Evolutionary conservation across 2,888 invertebrate species (phyloP).

Genomic region (Andrena bucephala): DNA sequence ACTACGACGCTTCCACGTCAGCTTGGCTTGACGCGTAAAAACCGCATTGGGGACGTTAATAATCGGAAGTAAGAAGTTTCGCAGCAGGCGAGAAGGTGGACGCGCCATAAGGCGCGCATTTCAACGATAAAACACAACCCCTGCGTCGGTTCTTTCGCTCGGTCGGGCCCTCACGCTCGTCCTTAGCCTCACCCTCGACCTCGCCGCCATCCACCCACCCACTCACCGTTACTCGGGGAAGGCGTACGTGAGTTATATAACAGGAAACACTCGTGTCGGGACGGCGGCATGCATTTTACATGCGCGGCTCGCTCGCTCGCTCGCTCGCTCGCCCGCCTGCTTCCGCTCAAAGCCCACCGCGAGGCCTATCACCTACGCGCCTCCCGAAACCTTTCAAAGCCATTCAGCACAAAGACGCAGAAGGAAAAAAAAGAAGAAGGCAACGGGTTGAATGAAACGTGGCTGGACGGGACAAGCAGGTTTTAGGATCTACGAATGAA

Average conservation of each 20-base stretch:
- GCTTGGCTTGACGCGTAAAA: neutral
- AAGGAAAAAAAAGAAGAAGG: slow-evolving; percentile 26
- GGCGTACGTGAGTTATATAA: slow-evolving; percentile 60
- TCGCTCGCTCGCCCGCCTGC: slow-evolving; percentile 14
- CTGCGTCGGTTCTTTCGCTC: neutral
- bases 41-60: slow-evolving; percentile 45
- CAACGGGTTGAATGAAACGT: slow-evolving; percentile 28
- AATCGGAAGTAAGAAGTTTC: slow-evolving; percentile 62
- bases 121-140: slow-evolving; percentile 54
- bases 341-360: slow-evolving; percentile 52
- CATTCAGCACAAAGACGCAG: neutral
- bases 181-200: slow-evolving; percentile 8
- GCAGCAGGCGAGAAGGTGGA: slow-evolving; percentile 25
- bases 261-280: slow-evolving; percentile 42
- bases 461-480: slow-evolving; percentile 17
- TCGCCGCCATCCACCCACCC: slow-evolving; percentile 21
- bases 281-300: slow-evolving; percentile 70
- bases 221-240: slow-evolving; percentile 33
- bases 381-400: slow-evolving; percentile 40
- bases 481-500: slow-evolving; percentile 36
- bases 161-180: neutral
- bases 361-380: slow-evolving; percentile 53
- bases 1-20: neutral
- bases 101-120: slow-evolving; percentile 61
- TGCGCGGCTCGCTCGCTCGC: slow-evolving; percentile 52